phyloP scores from a whole-genome alignment of 2,888 invertebrate genomes.

The Polydrusus cervinus region DNA sequence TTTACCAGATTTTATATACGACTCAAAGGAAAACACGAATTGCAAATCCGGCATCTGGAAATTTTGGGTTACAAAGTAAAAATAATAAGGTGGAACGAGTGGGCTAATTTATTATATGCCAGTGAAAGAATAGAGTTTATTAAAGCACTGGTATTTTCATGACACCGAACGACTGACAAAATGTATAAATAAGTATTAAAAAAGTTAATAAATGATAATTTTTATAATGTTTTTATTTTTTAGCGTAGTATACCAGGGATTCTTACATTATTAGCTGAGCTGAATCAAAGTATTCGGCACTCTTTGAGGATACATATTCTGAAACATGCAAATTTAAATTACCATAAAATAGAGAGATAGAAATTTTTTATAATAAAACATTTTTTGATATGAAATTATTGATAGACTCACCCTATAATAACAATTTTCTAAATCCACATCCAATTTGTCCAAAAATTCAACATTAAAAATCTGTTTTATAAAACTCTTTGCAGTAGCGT shows the following conservation, averaged over 20 bases:
- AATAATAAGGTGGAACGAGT: slow-evolving; percentile 72
- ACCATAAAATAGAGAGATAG: too few species aligned
- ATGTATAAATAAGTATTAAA: background rate
- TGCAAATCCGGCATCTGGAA: slow-evolving; percentile 77
- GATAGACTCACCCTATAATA: slow-evolving; percentile 74
- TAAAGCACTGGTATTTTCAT: slow-evolving; percentile 54
- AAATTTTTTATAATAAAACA: too few species aligned
- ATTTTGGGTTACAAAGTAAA: slow-evolving; percentile 78
- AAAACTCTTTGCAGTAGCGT: slow-evolving; percentile 70
- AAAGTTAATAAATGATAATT: background rate
- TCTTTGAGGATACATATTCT: too few species aligned
- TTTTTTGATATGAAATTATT: too few species aligned
- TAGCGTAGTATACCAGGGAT: too few species aligned
- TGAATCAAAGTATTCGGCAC: too few species aligned
- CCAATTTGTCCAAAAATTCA: slow-evolving; percentile 76
- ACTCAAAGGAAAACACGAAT: slow-evolving; percentile 73
- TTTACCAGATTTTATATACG: slow-evolving; percentile 72
- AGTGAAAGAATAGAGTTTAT: slow-evolving; percentile 73
- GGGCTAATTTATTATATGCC: slow-evolving; percentile 75
- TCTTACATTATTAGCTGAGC: too few species aligned
- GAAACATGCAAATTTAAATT: too few species aligned
- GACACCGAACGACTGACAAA: slow-evolving; percentile 24
- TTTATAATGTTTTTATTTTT: background rate
- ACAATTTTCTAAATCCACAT: slow-evolving; percentile 74
- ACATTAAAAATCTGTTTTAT: slow-evolving; percentile 76